Base-by-base conservation (phyloP, 2,797 vertebrate species). In the Fistularia commersonii region DNA sequence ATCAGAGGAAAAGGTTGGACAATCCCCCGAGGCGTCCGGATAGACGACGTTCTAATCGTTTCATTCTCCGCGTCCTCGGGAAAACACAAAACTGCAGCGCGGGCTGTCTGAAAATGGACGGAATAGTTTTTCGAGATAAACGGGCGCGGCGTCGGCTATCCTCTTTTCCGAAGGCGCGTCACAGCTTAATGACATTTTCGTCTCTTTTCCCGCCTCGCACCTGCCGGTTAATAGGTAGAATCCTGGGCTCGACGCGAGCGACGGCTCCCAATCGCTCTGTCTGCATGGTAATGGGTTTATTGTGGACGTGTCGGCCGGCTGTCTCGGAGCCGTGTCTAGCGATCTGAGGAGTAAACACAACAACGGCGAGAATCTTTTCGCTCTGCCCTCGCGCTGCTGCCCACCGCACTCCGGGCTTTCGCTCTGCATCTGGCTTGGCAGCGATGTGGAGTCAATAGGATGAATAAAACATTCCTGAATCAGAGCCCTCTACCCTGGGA, bases 381-480 rank as follows among this genome's bases (percentile, higher is more conserved):
- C 70, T 66, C 43, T n/a, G 59, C 69, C 45, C 52, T 67, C 76
- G 74, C 70, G 31, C 54, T 8, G 52, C 63, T 32, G 33, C 66
- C 71, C 66, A 61, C 53, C 63, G 67, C 70, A 72, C 74, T 72
- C 61, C 9, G 31, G 65, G 55, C 73, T 68, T 71, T 74, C 65
- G 61, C 77, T 74, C 67, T 60, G 43, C 72, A 61, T 76, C 62
- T 66, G 57, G 23, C 54, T 82, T 65, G 61, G 77, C 75, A 76
- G 74, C 70, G 62, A 72, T 51, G 66, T 56, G 57, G 69, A 85
- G 85, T 85, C 80, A 80, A 80, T 76, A 72, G 71, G 81, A 90
- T 91, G 87, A 91, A 90, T 91, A 89, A 90, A 90, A 89, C 87
- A 88, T 87, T 76, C 67, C 61, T 69, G 77, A 83, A 84, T 82